Base-by-base conservation (phyloP, 2,888 invertebrate genomes). In the Polyploca ridens region DNA sequence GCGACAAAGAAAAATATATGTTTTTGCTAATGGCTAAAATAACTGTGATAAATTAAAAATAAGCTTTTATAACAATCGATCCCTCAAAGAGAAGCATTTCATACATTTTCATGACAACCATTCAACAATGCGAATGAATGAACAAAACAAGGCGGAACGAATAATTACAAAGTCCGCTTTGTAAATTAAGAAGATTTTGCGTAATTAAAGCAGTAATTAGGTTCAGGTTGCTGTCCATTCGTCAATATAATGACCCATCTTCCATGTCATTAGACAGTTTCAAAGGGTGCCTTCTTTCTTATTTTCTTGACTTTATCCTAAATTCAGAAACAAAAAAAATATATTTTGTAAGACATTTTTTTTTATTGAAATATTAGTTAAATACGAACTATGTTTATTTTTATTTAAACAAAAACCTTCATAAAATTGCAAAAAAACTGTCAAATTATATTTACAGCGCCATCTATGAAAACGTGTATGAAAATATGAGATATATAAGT, bases 241-340 rank as follows among this genome's bases (percentile, higher is more conserved):
- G 71, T 79, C 70, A 67, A 66, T 65, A 38, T 72, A 69, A 72
- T 66, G 70, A 77, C 71, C 69, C 69, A 63, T 73, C 70, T 67
- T 69, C 74, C 70, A 64, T 65, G 68, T 72, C 78, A 78, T 79
- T 76, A 79, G 69, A 73, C 64, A 65, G 65, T 66, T 69, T 75
- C 73, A 73, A 74, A 66, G 66, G 67, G 46, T 58, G n/a, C n/a
- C n/a, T n/a, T 27, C 27, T 27, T 27, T 27, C 27, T 27, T 27
- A 2, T 27, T 10, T 46, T 46, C 46, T 41, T n/a, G 46, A n/a
- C 46, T 6, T 46, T 46, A 46, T 6, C 7, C 5, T 5, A 0
- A 5, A 5, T n/a, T 5, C 44, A 14, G 14, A 44, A 44, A 14
- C 5, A 5, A 7, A 13, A 0, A 41, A 41, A 41, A 41, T 41